phyloP scores from a whole-genome alignment of 2,113 vertebrate genomes.

The Taurulus bubalis region DNA sequence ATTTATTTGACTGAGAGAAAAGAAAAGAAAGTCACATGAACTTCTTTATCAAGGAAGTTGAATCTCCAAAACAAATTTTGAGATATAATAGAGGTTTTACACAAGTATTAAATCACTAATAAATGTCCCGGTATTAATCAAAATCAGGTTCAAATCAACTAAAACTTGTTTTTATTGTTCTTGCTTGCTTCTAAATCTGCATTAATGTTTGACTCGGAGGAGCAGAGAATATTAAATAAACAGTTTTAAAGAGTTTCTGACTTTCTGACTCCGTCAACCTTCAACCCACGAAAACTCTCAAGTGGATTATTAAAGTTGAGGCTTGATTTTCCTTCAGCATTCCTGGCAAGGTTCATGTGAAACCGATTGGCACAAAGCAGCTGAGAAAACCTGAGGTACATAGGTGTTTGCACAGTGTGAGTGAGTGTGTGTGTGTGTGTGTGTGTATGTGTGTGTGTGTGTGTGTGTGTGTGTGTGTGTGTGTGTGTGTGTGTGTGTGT shows the following conservation, averaged over 20 bases:
- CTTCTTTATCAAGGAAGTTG: neutral
- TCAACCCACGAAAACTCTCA: neutral
- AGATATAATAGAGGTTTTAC: neutral
- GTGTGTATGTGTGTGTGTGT: slow-evolving; percentile 19
- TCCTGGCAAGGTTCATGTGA: neutral
- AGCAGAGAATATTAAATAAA: neutral
- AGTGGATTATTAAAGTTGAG: neutral
- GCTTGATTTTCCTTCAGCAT: neutral
- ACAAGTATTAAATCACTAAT: neutral
- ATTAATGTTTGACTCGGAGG: neutral
- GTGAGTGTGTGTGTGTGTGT: slow-evolving; percentile 21
- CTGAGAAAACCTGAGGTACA: neutral
- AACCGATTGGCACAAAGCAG: slow-evolving; percentile 13
- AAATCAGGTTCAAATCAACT: neutral
- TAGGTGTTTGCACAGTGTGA: neutral
- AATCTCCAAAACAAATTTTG: neutral
- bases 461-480: slow-evolving; percentile 17
- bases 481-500: slow-evolving; percentile 27
- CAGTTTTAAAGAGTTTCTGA: neutral
- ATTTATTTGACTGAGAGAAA: no score
- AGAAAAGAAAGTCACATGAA: no score
- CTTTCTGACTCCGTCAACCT: slow-evolving; percentile 18
- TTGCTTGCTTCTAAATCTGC: neutral
- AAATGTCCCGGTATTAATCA: neutral
- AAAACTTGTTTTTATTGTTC: neutral